Evolutionary conservation across 2,113 vertebrate genomes (phyloP).

Genomic region (Rattus norvegicus): GRCr8 NC_086023.1:68827001-68827500

Average conservation of each 20-base stretch:
- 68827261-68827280: not conserved
- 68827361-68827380: not conserved
- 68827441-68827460: not conserved
- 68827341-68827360: not conserved
- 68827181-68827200: not conserved
- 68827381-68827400: not conserved
- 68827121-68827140: not conserved
- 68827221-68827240: not conserved
- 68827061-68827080: not conserved
- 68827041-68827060: not conserved
- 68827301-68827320: not conserved
- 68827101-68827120: not conserved
- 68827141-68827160: not conserved
- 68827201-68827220: not conserved
- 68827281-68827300: not conserved
- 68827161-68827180: rapidly evolving
- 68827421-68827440: not conserved
- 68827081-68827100: not conserved
- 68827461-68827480: not conserved
- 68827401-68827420: not conserved
- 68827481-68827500: not conserved
- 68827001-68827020: not conserved
- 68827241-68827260: not conserved
- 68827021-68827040: not conserved
- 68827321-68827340: not conserved